These are phyloP conservation scores for Micromys minutus DNA, from an alignment of 2,113 vertebrate genomes.

Conservation along the genomic window DNA sequence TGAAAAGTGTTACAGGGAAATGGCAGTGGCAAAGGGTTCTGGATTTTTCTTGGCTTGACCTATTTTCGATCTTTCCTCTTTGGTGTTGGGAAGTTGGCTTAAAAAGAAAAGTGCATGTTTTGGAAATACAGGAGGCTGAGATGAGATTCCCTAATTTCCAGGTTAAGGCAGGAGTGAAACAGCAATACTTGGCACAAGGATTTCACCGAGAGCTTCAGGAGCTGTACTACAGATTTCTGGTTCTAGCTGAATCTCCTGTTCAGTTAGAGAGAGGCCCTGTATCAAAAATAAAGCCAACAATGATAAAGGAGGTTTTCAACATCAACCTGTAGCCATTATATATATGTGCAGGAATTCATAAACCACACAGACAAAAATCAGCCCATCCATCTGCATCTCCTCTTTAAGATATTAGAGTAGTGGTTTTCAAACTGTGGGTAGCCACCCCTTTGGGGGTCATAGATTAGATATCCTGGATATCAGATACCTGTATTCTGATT, in stretches of 20 bases:
- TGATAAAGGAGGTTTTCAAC: not conserved
- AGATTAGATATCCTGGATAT: not conserved
- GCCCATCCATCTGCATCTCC: too few species aligned
- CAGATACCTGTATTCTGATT: not conserved
- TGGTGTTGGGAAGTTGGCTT: not conserved
- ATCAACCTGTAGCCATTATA: too few species aligned
- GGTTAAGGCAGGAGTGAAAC: not conserved
- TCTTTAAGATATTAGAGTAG: not conserved
- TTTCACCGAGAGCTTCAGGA: not conserved
- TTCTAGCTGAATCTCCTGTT: not conserved
- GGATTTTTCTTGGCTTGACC: not conserved
- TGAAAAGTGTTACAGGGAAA: not conserved
- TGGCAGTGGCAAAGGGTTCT: not conserved
- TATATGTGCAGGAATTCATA: not conserved
- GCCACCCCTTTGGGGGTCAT: not conserved
- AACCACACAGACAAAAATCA: not conserved
- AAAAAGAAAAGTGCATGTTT: not conserved
- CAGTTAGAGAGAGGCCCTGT: not conserved
- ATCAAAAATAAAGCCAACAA: not conserved
- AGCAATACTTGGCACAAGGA: not conserved
- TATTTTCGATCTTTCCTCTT: not conserved
- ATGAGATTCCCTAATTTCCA: too few species aligned
- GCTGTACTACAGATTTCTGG: not conserved
- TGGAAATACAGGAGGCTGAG: not conserved
- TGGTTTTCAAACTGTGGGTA: not conserved